Conservation (phyloP, 2,797 vertebrate species). For the Sebastes iracundus region DNA sequence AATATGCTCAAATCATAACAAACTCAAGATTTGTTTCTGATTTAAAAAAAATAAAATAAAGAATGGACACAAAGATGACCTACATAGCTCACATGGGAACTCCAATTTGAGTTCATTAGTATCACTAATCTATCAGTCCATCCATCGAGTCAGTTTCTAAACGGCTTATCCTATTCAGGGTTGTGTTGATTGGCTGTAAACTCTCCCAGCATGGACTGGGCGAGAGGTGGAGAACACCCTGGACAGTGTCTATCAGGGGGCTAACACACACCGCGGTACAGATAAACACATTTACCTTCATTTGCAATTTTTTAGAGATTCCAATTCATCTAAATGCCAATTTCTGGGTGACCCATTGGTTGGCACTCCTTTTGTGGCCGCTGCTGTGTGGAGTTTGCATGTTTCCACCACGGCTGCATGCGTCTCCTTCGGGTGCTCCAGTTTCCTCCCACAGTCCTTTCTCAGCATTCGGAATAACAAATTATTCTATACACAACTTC, state of each 20-base stretch:
- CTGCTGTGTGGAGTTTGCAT: not conserved
- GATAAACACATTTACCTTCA: not conserved
- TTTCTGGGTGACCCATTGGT: not conserved
- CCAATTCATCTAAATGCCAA: not conserved
- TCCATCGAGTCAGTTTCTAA: not conserved
- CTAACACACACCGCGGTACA: not conserved
- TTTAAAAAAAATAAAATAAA: not conserved
- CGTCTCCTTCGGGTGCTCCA: not conserved
- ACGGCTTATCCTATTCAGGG: not conserved
- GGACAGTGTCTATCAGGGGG: not conserved
- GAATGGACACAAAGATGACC: not conserved
- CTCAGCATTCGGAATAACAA: constrained; percentile 6
- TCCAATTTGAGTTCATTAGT: not conserved
- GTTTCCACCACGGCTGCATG: not conserved
- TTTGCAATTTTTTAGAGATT: not conserved
- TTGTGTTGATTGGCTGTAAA: not conserved
- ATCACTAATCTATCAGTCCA: not conserved
- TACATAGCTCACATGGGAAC: not conserved
- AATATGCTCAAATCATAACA: no score
- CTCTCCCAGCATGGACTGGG: not conserved
- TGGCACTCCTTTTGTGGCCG: not conserved
- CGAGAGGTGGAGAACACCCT: not conserved
- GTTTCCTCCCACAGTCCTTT: not conserved
- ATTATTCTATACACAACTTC: constrained; percentile 6
- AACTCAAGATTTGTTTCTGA: not conserved